phyloP scores from a whole-genome alignment of 1,140 invertebrate species.

The Sminthurides bifidus region DNA sequence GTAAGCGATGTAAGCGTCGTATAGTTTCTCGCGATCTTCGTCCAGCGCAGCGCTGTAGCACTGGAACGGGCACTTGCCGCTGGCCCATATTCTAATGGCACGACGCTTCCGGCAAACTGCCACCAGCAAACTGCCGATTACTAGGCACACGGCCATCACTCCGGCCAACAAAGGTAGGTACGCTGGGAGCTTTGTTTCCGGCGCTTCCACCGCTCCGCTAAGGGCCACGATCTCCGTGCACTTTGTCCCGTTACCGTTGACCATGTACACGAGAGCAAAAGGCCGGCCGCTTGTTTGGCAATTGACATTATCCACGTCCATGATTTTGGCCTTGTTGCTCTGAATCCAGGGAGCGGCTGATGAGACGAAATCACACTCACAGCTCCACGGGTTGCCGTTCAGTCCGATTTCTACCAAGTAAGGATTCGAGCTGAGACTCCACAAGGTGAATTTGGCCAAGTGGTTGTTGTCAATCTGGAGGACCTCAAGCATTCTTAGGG shows the following conservation, averaged over 20 bases:
- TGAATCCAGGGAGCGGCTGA: conserved; percentile 36
- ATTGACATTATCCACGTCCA: conserved; percentile 44
- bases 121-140: conserved; percentile 32
- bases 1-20: conserved; percentile 84
- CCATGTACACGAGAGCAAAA: conserved; percentile 31
- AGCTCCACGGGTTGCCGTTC: conserved; percentile 40
- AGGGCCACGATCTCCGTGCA: conserved; percentile 34
- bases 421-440: conserved; percentile 36
- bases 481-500: conserved; percentile 66
- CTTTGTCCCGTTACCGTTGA: conserved; percentile 31
- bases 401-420: conserved; percentile 36
- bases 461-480: conserved; percentile 72
- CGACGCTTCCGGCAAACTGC: conserved; percentile 37
- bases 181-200: conserved; percentile 29
- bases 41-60: conserved; percentile 28
- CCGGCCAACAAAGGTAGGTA: conserved; percentile 32
- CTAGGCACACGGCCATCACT: conserved; percentile 31
- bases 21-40: conserved; percentile 43
- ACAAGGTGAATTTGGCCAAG: conserved; percentile 57
- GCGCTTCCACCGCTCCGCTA: conserved; percentile 30
- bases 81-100: conserved; percentile 37
- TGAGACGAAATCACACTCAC: conserved; percentile 38
- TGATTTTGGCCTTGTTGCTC: conserved; percentile 47
- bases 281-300: conserved; percentile 19
- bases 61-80: conserved; percentile 29